Evolutionary conservation across 2,113 vertebrate species (phyloP), one percentile per base, ranked within the genome.

Genomic region (Suricata suricatta): DNA sequence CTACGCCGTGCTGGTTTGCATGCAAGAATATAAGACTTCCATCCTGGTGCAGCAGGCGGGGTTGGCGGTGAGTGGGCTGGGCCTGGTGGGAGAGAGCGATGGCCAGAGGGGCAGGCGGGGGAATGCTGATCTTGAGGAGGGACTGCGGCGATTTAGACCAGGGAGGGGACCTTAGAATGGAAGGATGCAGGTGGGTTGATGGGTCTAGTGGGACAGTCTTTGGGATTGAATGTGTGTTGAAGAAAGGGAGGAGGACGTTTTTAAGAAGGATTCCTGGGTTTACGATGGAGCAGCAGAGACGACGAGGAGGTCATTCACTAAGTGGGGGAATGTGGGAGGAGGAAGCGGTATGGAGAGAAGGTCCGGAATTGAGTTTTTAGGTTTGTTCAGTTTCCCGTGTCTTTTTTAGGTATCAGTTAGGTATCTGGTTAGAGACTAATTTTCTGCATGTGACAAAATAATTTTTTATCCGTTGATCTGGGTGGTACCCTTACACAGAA

Each of bases 21-120:
- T 99, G 99, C 99, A 98, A 98, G 99, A 99, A 97, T 99, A 99
- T 95, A 85, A 98, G 92, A 77, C 98, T 29, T 99, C 98, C 0
- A 86, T 98, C 0, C 98, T 99, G 64, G 98, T 99, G 81, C 99
- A 99, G 98, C 99, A 99, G 97, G 99, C 99, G 0, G 99, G 99
- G 0, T 98, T 99, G 92, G 99, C 98, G 96, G 99, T 99, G 98
- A 99, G 99, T 98, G 33, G 0, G 4, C 63, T 21, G 44, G 85
- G 64, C n/a, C 21, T 38, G 29, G 74, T 0, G 0, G 27, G 52
- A 16, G 57, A 15, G 31, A 60, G 19, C 1, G 4, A 1, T 9
- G 86, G 83, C 2, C 21, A 63, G 47, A 68, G 23, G 54, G 89
- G 12, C 27, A 47, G 54, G 27, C 3, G 44, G 41, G 21, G 44